Percentiles rank a stretch among this genome's conserved stretches.
Conservation (phyloP, 2,113 vertebrate genomes). For the Hippopotamus amphibius region DNA sequence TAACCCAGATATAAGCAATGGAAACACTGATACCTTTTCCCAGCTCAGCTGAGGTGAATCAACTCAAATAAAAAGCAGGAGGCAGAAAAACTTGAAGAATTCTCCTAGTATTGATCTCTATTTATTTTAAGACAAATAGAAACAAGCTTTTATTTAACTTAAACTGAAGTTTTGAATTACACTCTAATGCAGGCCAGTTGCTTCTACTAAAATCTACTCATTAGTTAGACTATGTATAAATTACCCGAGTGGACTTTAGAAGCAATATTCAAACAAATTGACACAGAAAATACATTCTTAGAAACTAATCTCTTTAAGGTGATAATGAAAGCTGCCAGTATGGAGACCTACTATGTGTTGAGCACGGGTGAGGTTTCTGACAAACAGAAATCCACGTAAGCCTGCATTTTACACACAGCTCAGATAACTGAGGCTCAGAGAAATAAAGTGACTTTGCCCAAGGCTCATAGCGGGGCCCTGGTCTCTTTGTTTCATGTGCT, state of each 20-base stretch:
- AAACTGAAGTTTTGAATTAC: slow-evolving; percentile 21
- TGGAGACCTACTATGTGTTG: background rate
- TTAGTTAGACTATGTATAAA: background rate
- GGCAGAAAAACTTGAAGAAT: background rate
- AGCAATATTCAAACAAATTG: background rate
- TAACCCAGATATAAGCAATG: background rate
- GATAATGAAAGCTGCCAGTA: background rate
- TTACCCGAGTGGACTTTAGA: background rate
- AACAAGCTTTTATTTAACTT: background rate
- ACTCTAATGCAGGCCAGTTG: background rate
- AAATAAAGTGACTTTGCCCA: background rate
- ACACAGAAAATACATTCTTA: background rate
- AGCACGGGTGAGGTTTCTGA: background rate
- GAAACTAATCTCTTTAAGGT: background rate
- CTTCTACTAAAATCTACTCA: background rate
- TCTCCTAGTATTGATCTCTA: background rate
- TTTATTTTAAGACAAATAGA: background rate
- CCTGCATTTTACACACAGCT: background rate
- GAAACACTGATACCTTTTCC: background rate
- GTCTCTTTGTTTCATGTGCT: background rate
- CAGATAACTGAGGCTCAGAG: background rate
- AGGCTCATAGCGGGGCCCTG: background rate
- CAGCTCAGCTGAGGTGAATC: background rate
- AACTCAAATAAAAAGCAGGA: background rate
- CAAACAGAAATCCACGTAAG: background rate